A percentile compares a stretch with the other conserved stretches of the same genome.
phyloP scores from a whole-genome alignment of 2,797 vertebrate species.

The Phataginus tetradactyla region DNA sequence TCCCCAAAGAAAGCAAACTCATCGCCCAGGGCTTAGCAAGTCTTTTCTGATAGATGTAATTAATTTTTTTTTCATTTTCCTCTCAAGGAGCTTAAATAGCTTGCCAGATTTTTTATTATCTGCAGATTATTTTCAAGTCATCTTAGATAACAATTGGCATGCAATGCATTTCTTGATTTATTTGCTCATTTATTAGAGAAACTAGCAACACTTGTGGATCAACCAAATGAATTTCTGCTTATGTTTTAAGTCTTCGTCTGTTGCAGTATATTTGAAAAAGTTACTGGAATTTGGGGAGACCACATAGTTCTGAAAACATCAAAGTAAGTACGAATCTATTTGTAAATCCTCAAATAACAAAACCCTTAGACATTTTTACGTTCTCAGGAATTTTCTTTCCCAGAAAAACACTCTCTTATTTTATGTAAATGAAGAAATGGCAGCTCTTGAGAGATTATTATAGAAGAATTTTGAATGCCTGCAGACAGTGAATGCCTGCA shows the following conservation, averaged over 20 bases:
- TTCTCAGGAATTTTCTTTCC: slow-evolving; percentile 39
- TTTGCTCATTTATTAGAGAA: neutral
- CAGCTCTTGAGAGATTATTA: neutral
- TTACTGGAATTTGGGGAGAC: slow-evolving; percentile 30
- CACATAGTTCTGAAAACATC: neutral
- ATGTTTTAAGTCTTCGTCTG: neutral
- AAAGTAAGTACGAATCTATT: slow-evolving; percentile 1
- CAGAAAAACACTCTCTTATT: neutral
- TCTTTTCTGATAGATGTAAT: slow-evolving; percentile 6
- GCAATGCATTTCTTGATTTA: neutral
- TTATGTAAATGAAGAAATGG: slow-evolving; percentile 20
- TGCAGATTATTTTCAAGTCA: slow-evolving; percentile 27
- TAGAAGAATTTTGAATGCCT: neutral
- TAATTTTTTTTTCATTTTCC: neutral
- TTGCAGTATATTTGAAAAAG: neutral
- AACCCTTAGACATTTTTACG: neutral
- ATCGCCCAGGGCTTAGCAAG: neutral
- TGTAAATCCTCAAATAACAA: slow-evolving; percentile 9
- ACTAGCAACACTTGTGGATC: neutral
- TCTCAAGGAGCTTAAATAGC: neutral
- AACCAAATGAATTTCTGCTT: neutral
- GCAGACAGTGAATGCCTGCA: neutral
- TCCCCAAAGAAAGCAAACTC: neutral
- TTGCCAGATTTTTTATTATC: slow-evolving; percentile 11
- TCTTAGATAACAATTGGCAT: neutral